phyloP scores from a whole-genome alignment of 2,113 vertebrate species.

The Mobula hypostoma region DNA sequence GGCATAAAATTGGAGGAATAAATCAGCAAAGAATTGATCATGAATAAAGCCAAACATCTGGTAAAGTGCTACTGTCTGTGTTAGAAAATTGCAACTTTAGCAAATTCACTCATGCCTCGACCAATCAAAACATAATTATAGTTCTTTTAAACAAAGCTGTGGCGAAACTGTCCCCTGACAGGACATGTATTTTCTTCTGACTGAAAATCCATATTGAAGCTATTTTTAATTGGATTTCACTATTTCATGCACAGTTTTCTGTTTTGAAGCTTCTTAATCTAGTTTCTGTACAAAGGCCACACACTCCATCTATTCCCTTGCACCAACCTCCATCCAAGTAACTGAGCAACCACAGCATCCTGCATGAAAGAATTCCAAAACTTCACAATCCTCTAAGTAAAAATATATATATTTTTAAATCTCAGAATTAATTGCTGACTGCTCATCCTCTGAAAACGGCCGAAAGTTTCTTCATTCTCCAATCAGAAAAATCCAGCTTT shows the following conservation, averaged over 20 bases:
- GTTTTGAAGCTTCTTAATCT: not conserved
- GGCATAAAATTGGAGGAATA: not conserved
- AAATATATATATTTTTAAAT: too few species aligned
- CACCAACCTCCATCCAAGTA: not conserved
- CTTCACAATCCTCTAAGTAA: too few species aligned
- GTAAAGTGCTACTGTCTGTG: constrained; percentile 3
- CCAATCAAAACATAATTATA: constrained; percentile 12
- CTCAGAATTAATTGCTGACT: too few species aligned
- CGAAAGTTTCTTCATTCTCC: too few species aligned
- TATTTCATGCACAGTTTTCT: not conserved
- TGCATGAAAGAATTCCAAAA: too few species aligned
- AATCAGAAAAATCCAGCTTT: too few species aligned
- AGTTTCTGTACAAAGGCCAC: not conserved
- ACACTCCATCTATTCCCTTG: not conserved
- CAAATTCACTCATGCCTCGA: not conserved
- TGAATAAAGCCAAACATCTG: not conserved
- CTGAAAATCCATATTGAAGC: not conserved
- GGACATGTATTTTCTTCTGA: not conserved
- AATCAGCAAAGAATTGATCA: constrained; percentile 8
- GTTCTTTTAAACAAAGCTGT: not conserved
- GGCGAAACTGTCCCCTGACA: not conserved
- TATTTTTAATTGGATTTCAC: constrained; percentile 1
- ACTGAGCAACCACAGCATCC: too few species aligned
- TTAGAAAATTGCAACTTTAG: not conserved
- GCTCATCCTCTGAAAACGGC: too few species aligned